phyloP scores from a whole-genome alignment of 2,113 vertebrate genomes.

The Platysternon megacephalum region DNA sequence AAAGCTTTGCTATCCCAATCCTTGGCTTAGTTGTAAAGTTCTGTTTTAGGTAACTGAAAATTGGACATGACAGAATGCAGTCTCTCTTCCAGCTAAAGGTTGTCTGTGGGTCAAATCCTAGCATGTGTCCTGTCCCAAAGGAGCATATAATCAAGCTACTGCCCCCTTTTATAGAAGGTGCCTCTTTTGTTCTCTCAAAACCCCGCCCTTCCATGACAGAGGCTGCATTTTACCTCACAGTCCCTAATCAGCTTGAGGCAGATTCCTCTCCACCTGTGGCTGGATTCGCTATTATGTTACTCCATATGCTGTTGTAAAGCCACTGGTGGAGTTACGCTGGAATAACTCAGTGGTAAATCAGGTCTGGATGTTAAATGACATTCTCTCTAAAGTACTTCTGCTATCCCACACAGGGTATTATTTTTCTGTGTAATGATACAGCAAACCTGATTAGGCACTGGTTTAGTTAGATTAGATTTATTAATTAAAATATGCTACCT shows the following conservation, averaged over 20 bases:
- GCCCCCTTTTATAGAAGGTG: neutral
- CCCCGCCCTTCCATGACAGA: neutral
- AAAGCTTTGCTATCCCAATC: neutral
- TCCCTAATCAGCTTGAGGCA: slow-evolving; percentile 46
- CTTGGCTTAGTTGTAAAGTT: slow-evolving; percentile 25
- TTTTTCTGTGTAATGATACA: slow-evolving; percentile 43
- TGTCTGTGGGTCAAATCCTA: neutral
- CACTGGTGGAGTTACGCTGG: neutral
- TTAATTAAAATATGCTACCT: neutral
- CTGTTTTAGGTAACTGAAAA: slow-evolving; percentile 21
- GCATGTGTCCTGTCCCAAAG: slow-evolving; percentile 28
- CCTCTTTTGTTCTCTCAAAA: slow-evolving; percentile 43
- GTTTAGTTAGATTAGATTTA: neutral
- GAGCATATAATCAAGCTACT: slow-evolving; percentile 52
- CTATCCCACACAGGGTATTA: slow-evolving; percentile 11
- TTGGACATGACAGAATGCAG: slow-evolving; percentile 18
- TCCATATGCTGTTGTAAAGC: slow-evolving; percentile 57
- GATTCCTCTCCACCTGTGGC: slow-evolving; percentile 38
- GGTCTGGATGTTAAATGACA: neutral
- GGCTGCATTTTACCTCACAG: slow-evolving; percentile 56
- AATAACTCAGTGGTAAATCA: too few relatives aligned
- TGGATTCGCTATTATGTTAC: slow-evolving; percentile 56
- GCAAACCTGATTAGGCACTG: slow-evolving; percentile 11
- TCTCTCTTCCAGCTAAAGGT: slow-evolving; percentile 3
- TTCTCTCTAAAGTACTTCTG: neutral